Base-by-base conservation (phyloP, 2,888 invertebrate genomes). In the Pteria penguin region DNA sequence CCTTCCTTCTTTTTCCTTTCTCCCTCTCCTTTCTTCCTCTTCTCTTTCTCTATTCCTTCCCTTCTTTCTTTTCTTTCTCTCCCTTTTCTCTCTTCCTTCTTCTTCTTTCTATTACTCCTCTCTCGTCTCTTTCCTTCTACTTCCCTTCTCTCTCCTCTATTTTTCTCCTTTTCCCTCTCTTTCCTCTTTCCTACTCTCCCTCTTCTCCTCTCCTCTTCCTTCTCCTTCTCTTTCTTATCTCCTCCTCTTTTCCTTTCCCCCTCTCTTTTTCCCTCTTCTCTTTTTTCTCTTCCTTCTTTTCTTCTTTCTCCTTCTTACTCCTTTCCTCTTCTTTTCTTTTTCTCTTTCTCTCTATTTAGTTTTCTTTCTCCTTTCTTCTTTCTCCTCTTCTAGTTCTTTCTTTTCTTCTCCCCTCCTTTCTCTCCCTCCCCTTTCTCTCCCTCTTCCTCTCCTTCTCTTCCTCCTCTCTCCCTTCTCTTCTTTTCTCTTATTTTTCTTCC, bases 221-320 rank as follows among this genome's bases (percentile, higher is more conserved):
- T 14, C 26, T 26, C 14, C 22, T 45, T 31, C 18, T 26, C 27
- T 66, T 45, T 18, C 26, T 32, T 14, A 45, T 45, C 18, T n/a
- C 52, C n/a, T 22, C 66, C 14, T 22, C 66, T 31, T 22, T 45
- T 27, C 22, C 55, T 54, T 29, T 54, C 27, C 5, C 26, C 8
- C 55, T 45, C 27, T 29, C 26, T 60, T 31, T 27, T 60, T 32
- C 32, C 69, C 45, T 45, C 33, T 36, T 60, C 26, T 60, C 32
- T 29, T 45, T 33, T 60, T 33, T 54, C 27, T 29, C 24, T 22
- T 32, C 58, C 36, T 29, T 18, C 18, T 31, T 22, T 33, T n/a
- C 29, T 26, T 33, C 32, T 22, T 62, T 8, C 32, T 24, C 52
- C n/a, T 66, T 31, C 36, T 57, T 36, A 68, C 22, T 27, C 36